Percentiles rank a stretch among this genome's conserved stretches.
phyloP scores from a whole-genome alignment of 2,888 invertebrate genomes.

The Colostygia pectinataria region DNA sequence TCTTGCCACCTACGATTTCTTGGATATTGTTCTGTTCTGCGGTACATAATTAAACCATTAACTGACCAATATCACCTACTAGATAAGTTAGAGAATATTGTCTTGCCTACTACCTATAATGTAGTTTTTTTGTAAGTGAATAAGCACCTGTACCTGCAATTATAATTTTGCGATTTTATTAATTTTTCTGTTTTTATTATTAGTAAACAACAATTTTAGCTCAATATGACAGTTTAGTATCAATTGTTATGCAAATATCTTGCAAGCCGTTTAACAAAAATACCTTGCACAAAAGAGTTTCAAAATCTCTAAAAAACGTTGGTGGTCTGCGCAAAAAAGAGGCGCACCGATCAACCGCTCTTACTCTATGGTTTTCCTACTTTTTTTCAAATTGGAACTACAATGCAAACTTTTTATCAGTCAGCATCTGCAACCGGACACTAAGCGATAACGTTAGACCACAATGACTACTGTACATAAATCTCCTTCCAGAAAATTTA shows the following conservation, averaged over 20 bases:
- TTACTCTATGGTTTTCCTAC: constrained; percentile 34
- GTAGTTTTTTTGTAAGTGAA: too few species aligned
- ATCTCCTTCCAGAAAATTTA: constrained; percentile 74
- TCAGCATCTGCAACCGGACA: constrained; percentile 77
- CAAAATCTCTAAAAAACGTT: constrained; percentile 24
- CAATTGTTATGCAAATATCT: background rate
- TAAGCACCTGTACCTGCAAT: too few species aligned
- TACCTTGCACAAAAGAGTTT: constrained; percentile 29
- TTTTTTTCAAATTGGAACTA: constrained; percentile 45
- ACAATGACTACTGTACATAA: constrained; percentile 78
- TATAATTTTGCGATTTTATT: too few species aligned
- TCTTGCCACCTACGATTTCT: constrained; percentile 54
- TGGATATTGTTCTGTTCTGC: constrained; percentile 3
- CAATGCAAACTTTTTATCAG: constrained; percentile 51
- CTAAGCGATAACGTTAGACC: constrained; percentile 59
- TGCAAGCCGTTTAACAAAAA: background rate
- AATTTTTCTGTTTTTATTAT: too few species aligned
- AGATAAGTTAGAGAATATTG: background rate
- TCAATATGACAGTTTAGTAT: too few species aligned
- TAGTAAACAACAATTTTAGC: too few species aligned
- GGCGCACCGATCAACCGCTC: constrained; percentile 27
- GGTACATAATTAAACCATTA: constrained; percentile 15
- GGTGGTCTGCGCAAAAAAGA: constrained; percentile 25
- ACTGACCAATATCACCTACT: constrained; percentile 44
- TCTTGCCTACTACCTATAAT: too few species aligned